Conservation (phyloP, 2,113 vertebrate species). For the Colaptes auratus region DNA sequence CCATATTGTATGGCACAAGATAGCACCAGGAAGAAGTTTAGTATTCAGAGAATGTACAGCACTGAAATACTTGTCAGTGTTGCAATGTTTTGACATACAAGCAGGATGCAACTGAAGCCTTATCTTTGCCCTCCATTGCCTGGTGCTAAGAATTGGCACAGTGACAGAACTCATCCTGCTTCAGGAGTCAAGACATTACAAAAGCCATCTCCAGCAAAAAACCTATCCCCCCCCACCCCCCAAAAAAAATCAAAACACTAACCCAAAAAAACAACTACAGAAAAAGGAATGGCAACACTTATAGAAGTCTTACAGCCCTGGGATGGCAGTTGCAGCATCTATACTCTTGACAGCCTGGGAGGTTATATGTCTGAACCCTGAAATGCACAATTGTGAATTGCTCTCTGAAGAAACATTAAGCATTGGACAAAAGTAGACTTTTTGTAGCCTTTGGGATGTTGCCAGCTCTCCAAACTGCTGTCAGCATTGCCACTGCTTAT, state of each 20-base stretch:
- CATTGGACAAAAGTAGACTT: neutral
- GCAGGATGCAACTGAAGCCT: conserved; percentile 50
- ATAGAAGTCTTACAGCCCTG: neutral
- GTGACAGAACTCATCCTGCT: conserved; percentile 46
- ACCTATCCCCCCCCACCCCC: too few species aligned
- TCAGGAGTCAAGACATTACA: conserved; percentile 35
- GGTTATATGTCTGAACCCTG: conserved; percentile 33
- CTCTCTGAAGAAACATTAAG: conserved; percentile 13
- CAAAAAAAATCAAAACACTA: neutral
- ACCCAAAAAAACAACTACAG: neutral
- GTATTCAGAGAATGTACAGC: conserved; percentile 13
- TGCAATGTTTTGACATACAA: conserved; percentile 54
- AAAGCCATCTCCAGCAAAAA: neutral
- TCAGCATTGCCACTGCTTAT: conserved; percentile 1
- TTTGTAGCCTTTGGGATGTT: conserved; percentile 5
- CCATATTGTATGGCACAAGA: neutral
- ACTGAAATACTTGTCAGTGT: conserved; percentile 50
- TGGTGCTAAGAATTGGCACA: conserved; percentile 17
- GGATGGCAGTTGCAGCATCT: neutral
- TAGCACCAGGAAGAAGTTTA: conserved; percentile 1
- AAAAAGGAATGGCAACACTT: neutral
- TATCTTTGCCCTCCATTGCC: conserved; percentile 44
- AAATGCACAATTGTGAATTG: neutral
- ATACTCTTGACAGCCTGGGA: neutral
- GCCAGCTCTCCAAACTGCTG: conserved; percentile 23